Conservation (phyloP, 2,113 vertebrate species). For the Cyprinodon tularosa region DNA sequence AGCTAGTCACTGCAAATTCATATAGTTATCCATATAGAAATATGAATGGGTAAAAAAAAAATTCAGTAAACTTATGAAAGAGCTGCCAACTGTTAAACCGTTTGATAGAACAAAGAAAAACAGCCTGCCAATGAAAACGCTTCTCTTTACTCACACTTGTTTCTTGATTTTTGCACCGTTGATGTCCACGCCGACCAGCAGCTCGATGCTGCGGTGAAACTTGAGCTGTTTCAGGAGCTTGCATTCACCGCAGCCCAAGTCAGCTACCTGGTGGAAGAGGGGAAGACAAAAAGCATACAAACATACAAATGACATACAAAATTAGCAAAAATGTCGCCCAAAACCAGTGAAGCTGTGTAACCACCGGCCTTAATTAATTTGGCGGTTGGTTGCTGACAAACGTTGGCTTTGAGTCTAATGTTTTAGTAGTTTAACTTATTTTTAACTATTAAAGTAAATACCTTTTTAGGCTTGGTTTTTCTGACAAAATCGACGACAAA, state of each 20-base stretch:
- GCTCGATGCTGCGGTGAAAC: conserved; percentile 83
- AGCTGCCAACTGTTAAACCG: neutral
- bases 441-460: conserved; percentile 28
- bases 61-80: neutral
- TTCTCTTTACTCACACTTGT: conserved; percentile 78
- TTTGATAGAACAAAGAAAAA: neutral
- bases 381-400: neutral
- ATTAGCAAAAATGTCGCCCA: rapidly evolving
- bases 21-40: too few relatives aligned
- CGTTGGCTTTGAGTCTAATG: neutral
- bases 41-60: neutral
- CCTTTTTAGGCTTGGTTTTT: conserved; percentile 85
- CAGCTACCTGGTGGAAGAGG: conserved; percentile 83
- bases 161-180: conserved; percentile 74
- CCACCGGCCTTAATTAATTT: neutral
- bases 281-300: neutral
- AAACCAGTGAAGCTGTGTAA: rapidly evolving
- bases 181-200: conserved; percentile 89
- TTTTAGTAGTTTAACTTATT: neutral
- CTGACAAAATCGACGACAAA: conserved; percentile 87
- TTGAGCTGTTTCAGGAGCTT: conserved; percentile 85
- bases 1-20: too few relatives aligned
- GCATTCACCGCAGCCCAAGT: conserved; percentile 90
- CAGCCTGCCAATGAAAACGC: neutral
- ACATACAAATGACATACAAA: neutral